These are phyloP conservation scores for Vicugna pacos DNA, from an alignment of 2,113 vertebrate species.

Conservation along the genomic window DNA sequence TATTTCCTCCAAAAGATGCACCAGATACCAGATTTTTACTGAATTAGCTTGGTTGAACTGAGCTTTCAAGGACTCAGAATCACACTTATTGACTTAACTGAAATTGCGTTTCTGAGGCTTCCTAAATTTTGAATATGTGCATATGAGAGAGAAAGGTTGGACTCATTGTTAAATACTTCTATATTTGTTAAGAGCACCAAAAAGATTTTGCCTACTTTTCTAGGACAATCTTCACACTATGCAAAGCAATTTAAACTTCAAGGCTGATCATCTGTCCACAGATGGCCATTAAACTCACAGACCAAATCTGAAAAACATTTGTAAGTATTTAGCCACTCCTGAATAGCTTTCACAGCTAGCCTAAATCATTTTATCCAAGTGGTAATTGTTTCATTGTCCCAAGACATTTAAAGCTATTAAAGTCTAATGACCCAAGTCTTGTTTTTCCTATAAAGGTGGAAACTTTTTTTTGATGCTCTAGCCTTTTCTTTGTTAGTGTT, in stretches of 20 bases:
- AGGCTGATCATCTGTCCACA: constrained; percentile 61
- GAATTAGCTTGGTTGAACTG: not conserved
- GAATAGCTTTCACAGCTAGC: constrained; percentile 67
- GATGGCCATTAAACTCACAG: constrained; percentile 69
- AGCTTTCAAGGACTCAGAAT: constrained; percentile 13
- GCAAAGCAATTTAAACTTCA: not conserved
- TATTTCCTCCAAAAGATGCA: not conserved
- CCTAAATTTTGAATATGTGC: not conserved
- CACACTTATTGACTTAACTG: not conserved
- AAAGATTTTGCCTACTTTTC: constrained; percentile 42
- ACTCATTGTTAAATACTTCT: not conserved
- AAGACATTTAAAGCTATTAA: constrained; percentile 78
- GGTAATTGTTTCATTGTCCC: constrained; percentile 78
- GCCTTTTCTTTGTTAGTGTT: constrained; percentile 58
- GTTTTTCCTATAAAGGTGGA: constrained; percentile 72
- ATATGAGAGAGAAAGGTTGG: not conserved
- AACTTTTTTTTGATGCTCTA: constrained; percentile 57
- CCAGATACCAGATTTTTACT: not conserved
- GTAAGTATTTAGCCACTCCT: constrained; percentile 70
- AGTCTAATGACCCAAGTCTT: constrained; percentile 76
- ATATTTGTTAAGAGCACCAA: not conserved
- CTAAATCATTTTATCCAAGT: constrained; percentile 77
- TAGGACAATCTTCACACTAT: constrained; percentile 12
- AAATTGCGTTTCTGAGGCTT: not conserved
- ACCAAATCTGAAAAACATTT: constrained; percentile 74